Evolutionary conservation across 2,113 vertebrate genomes (phyloP).

Genomic region (Polypterus senegalus): DNA sequence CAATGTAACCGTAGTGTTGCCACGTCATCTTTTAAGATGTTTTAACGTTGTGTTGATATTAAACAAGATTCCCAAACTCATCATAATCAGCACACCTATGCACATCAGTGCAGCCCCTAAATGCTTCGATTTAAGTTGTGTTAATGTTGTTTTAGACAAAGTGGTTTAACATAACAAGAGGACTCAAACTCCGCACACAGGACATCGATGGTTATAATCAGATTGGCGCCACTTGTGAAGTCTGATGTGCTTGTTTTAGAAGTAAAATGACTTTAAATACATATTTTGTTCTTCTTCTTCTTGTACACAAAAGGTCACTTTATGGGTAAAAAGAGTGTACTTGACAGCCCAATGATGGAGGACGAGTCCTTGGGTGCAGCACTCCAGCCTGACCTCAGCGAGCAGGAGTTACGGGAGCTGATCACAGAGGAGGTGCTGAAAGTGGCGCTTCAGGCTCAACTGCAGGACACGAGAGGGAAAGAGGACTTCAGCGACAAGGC

Average conservation of each 20-base stretch:
- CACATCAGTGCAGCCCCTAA: too few species aligned
- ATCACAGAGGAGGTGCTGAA: slow-evolving; percentile 53
- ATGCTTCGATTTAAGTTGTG: too few species aligned
- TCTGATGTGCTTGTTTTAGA: not conserved
- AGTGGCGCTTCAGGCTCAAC: slow-evolving; percentile 37
- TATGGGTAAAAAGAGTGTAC: slow-evolving; percentile 86
- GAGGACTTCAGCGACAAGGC: slow-evolving; percentile 45
- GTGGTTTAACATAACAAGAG: too few species aligned
- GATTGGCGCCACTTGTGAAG: not conserved
- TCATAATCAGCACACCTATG: too few species aligned
- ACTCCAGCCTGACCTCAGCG: slow-evolving; percentile 25
- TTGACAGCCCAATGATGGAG: slow-evolving; percentile 30
- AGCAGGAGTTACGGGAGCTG: slow-evolving; percentile 40
- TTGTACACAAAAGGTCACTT: slow-evolving; percentile 61
- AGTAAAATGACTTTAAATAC: not conserved
- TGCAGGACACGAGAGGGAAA: slow-evolving; percentile 35
- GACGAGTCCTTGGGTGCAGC: slow-evolving; percentile 18
- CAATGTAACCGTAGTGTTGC: too few species aligned
- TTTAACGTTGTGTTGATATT: too few species aligned
- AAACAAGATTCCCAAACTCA: too few species aligned
- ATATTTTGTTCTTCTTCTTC: not conserved
- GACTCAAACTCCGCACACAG: too few species aligned
- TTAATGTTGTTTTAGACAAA: too few species aligned
- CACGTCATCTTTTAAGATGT: too few species aligned
- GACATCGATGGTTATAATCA: too few species aligned